Evolutionary conservation across 2,888 invertebrate genomes (phyloP).

Genomic region (Lysandra coridon): DNA sequence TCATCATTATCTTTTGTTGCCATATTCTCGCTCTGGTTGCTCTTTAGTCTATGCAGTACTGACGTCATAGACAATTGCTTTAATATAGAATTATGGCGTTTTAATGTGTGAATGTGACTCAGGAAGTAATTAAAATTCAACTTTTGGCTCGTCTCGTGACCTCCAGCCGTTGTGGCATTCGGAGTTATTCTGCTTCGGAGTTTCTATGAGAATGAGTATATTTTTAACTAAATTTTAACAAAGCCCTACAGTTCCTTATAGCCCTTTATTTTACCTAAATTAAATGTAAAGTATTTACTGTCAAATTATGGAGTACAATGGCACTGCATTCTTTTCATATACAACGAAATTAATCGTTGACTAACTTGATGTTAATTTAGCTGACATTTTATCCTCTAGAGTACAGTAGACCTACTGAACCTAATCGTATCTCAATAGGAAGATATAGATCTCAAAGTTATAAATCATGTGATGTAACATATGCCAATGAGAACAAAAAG

Average conservation of each 20-base stretch:
- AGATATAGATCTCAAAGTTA: background rate
- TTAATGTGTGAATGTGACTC: conserved; percentile 14
- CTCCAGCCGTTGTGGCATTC: background rate
- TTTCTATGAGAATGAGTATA: too few relatives aligned
- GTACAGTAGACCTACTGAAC: background rate
- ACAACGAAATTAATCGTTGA: too few relatives aligned
- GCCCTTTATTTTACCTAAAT: too few relatives aligned
- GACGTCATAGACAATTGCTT: background rate
- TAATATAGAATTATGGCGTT: conserved; percentile 12
- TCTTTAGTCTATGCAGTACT: background rate
- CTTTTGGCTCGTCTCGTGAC: conserved; percentile 26
- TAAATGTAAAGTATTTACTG: too few relatives aligned
- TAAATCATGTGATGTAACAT: background rate
- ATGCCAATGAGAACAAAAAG: conserved; percentile 17
- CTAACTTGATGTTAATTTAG: too few relatives aligned
- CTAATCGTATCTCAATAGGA: background rate
- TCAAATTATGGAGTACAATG: too few relatives aligned
- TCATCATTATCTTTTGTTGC: background rate
- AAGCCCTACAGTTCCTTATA: too few relatives aligned
- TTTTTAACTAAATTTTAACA: too few relatives aligned
- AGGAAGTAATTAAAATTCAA: conserved; percentile 25
- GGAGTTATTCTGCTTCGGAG: background rate
- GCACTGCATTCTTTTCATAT: too few relatives aligned
- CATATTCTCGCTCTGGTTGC: background rate
- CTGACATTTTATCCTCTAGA: background rate